These are phyloP conservation scores for Marmota monax DNA, from an alignment of 2,113 vertebrate species.

Conservation along the genomic window DNA sequence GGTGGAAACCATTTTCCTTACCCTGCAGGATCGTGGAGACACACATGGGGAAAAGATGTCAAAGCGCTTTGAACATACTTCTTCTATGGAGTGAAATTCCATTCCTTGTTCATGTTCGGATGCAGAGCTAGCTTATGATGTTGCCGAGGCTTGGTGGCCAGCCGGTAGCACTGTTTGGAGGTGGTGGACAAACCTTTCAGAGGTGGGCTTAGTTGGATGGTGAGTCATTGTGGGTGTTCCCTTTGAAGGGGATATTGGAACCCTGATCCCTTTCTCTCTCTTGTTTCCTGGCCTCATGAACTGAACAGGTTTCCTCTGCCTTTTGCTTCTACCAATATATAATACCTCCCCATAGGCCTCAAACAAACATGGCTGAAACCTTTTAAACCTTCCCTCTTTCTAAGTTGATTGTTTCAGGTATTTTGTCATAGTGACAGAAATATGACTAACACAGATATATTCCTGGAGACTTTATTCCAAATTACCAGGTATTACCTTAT, in stretches of 20 bases:
- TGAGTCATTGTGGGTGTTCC: no score
- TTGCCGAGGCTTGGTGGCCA: neutral
- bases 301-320: neutral
- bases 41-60: neutral
- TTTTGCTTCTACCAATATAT: neutral
- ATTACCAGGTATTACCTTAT: neutral
- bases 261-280: neutral
- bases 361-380: neutral
- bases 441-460: neutral
- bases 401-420: neutral
- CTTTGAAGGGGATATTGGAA: no score
- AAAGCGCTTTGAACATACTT: neutral
- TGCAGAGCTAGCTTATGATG: neutral
- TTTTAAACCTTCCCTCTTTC: neutral
- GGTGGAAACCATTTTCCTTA: neutral
- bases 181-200: neutral
- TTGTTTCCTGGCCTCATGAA: neutral
- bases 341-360: neutral
- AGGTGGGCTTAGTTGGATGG: neutral
- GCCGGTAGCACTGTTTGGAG: neutral
- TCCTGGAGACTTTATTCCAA: neutral
- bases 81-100: neutral
- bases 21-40: neutral
- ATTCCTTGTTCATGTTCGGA: neutral
- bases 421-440: neutral